Evolutionary conservation across 2,113 vertebrate genomes (phyloP).

Genomic region (Lagenorhynchus albirostris): DNA sequence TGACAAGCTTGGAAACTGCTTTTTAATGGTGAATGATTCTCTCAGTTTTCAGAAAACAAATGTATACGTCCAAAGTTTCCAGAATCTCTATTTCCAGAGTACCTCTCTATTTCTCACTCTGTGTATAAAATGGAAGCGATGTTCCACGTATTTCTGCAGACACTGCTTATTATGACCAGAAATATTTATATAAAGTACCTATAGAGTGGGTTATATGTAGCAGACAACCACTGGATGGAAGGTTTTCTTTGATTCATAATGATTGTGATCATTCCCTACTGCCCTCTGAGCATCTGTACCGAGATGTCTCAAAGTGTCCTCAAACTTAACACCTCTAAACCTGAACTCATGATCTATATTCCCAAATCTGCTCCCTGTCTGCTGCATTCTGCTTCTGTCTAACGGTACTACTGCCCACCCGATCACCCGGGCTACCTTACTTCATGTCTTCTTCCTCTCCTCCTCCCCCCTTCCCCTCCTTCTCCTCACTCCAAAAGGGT

Average conservation of each 20-base stretch:
- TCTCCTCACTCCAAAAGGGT: neutral
- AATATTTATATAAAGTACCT: neutral
- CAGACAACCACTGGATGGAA: neutral
- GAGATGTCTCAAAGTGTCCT: neutral
- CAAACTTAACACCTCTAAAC: neutral
- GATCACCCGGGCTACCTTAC: neutral
- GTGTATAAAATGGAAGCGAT: neutral
- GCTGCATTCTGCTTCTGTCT: neutral
- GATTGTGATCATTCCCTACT: neutral
- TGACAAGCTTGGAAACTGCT: neutral
- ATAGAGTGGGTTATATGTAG: neutral
- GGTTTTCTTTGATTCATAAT: neutral
- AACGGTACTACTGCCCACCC: neutral
- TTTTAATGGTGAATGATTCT: neutral
- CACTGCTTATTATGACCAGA: neutral
- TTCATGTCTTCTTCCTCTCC: no score
- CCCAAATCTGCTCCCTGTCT: neutral
- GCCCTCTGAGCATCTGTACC: neutral
- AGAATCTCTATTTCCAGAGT: neutral
- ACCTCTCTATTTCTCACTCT: neutral
- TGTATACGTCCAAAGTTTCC: neutral
- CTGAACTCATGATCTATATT: neutral
- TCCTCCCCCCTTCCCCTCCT: neutral
- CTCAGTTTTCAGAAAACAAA: neutral
- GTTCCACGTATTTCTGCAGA: neutral